Base-by-base conservation (phyloP, 2,113 vertebrate species). In the Rattus rattus region DNA sequence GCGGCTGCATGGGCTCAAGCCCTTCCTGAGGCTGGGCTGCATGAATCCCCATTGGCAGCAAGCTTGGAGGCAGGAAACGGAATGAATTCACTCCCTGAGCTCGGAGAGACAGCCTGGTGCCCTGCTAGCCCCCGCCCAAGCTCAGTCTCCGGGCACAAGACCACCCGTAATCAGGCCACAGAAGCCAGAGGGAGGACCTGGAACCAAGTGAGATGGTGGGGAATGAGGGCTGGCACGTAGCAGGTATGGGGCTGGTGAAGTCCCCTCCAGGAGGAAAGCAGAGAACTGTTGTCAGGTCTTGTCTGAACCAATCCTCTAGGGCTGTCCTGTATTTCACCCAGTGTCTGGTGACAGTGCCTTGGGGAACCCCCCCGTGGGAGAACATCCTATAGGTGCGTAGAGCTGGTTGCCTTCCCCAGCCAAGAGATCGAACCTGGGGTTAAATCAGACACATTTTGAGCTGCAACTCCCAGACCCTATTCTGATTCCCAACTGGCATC, bases 81-180 rank as follows among this genome's bases (percentile, higher is more conserved):
- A 54, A 54, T 43, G 11, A 24, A 24, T 61, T 39, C 0, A 7
- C n/a, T 65, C 43, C 93, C n/a, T 0, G 0, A 81, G 81, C 77
- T 73, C 93, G 36, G 49, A 63, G 93, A 90, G n/a, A 49, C 49
- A 89, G 90, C 93, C 84, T 70, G 56, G 33, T 10, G 0, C 67
- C 89, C 73, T 76, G 92, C 70, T 79, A 90, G 75, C 22, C 75
- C 39, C 13, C 49, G 22, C 14, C 83, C 26, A n/a, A 28, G 92
- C 70, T 77, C 36, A 79, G 92, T 83, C 80, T 89, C 91, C 47
- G 36, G 49, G 95, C 91, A 87, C 61, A 36, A 47, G 67, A 61
- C 86, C 94, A 94, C 80, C 87, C 22, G 39, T 56, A 39, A 77
- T 76, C 88, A 72, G 49, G 76, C 75, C 24, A 19, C 14, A 7